Evolutionary conservation across 2,113 vertebrate genomes (phyloP).

Genomic region (Smithornis capensis): DNA sequence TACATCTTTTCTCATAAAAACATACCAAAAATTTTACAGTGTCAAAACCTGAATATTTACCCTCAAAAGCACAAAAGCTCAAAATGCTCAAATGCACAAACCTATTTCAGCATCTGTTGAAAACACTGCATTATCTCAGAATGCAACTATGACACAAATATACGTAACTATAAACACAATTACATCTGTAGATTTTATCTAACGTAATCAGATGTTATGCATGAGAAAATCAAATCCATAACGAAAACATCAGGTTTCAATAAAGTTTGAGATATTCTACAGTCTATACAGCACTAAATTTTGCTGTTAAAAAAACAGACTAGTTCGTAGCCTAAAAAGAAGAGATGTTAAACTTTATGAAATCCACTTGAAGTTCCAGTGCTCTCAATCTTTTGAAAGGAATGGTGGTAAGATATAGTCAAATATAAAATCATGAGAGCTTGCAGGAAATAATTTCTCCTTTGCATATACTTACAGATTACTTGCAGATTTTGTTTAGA

Average conservation of each 20-base stretch:
- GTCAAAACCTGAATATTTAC: neutral
- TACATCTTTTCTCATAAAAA: neutral
- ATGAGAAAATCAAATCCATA: constrained; percentile 3
- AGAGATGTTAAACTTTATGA: neutral
- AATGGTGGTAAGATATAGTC: neutral
- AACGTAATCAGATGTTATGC: neutral
- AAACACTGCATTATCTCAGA: constrained; percentile 17
- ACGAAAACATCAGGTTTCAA: constrained; percentile 29
- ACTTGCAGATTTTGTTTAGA: neutral
- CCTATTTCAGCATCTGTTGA: neutral
- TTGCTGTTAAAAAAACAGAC: neutral
- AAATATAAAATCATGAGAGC: neutral
- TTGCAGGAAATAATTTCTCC: neutral
- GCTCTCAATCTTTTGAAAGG: neutral
- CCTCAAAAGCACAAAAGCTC: neutral
- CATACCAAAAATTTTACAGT: neutral
- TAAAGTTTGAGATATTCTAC: constrained; percentile 8
- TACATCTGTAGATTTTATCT: constrained; percentile 32
- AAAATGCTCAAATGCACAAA: neutral
- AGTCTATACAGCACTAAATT: neutral
- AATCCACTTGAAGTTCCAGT: neutral
- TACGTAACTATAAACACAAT: constrained; percentile 13
- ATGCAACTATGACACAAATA: neutral
- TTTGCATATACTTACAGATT: neutral
- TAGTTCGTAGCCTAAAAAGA: neutral